Evolutionary conservation across 2,113 vertebrate species (phyloP), one percentile per base, ranked within the genome.

Genomic region (Charadrius vociferus): DNA sequence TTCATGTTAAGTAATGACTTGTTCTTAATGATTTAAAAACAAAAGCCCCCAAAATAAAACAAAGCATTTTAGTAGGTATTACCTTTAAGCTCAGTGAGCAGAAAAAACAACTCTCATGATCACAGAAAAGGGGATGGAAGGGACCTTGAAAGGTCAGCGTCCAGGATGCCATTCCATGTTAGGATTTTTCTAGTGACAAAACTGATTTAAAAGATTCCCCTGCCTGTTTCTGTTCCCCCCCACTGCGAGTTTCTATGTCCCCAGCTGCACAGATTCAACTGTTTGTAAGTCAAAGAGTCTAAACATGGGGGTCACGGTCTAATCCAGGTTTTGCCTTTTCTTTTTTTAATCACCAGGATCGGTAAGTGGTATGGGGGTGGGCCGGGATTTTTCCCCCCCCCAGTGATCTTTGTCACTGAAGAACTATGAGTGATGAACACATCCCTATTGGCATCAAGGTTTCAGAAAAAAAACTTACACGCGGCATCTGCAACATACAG

Each of bases 1-100:
- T 94, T 96, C 37, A 75, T n/a, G 19, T 61, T 85, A 96, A 85
- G 61, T 85, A 94, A 95, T 81, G 10, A 81, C 24, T 88, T 65
- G 13, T 74, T 84, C 29, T 63, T 87, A 6, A 32, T 52, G 36
- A 85, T 87, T 91, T 87, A 81, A 85, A 77, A 95, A 29, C 26
- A 81, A 18, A 80, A 79, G 27, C 66, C 20, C 29, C 12, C 23
- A 29, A 80, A 90, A 86, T 55, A 59, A 80, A 83, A 9, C 32
- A 73, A 92, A 70, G 23, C 18, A 32, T 66, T 86, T 86, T 47
- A 41, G 55, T 34, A 83, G 19, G 9, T 39, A 80, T 53, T 88
- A 85, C 7, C 45, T 74, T 92, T 79, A 78, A 61, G 52, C 23
- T 92, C 71, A 72, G 22, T 61, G 49, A 92, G 23, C 45, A 91